Conservation (phyloP, 2,113 vertebrate genomes). For the Mus pahari region DNA sequence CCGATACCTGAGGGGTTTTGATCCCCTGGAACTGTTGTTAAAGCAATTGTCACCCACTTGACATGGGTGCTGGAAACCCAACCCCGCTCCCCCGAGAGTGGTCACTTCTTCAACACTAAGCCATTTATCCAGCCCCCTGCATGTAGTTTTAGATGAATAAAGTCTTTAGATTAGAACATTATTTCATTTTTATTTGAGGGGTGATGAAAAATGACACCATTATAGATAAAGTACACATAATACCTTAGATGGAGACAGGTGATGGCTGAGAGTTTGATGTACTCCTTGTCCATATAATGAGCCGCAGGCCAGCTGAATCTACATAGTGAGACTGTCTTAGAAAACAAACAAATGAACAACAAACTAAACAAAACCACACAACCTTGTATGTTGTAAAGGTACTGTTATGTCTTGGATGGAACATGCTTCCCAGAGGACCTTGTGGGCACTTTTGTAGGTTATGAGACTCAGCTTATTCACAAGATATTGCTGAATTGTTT, state of each 20-base stretch:
- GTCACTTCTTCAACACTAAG: background rate
- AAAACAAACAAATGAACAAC: background rate
- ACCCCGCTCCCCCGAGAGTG: background rate
- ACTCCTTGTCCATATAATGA: too few relatives aligned
- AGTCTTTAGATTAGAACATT: slow-evolving; percentile 26
- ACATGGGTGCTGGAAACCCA: background rate
- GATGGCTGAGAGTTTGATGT: background rate
- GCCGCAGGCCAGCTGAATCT: too few relatives aligned
- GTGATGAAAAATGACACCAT: background rate
- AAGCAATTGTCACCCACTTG: background rate
- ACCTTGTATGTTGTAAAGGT: background rate
- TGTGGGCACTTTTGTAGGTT: background rate
- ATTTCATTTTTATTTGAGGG: slow-evolving; percentile 45
- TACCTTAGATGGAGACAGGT: background rate
- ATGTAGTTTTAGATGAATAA: background rate
- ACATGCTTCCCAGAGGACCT: too few relatives aligned
- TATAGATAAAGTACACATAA: background rate
- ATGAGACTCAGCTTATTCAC: background rate
- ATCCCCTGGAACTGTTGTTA: background rate
- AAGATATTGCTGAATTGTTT: background rate
- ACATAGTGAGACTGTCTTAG: too few relatives aligned
- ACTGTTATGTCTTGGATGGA: background rate
- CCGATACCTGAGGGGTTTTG: background rate
- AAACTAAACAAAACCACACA: background rate
- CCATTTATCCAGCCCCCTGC: background rate